A percentile compares a stretch with the other conserved stretches of the same genome.
phyloP scores from a whole-genome alignment of 2,797 vertebrate species.

The Liasis olivaceus region DNA sequence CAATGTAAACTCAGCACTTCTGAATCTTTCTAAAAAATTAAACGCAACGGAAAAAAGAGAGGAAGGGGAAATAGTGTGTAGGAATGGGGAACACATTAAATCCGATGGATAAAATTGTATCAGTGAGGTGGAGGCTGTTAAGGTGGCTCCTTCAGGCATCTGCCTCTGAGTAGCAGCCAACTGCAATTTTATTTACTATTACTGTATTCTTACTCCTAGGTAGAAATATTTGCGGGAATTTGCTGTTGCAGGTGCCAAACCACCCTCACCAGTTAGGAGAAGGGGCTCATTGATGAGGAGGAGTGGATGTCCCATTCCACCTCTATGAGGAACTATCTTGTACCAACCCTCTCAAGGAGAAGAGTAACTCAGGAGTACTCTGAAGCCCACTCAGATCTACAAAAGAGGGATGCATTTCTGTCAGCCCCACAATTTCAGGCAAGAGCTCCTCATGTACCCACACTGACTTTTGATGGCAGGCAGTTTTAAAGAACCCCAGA shows the following conservation, averaged over 20 bases:
- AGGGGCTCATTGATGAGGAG: not conserved
- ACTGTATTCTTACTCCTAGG: not conserved
- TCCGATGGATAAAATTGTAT: not conserved
- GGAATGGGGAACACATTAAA: not conserved
- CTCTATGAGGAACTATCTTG: not conserved
- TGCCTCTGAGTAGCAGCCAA: not conserved
- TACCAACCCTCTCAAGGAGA: not conserved
- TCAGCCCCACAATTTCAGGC: not conserved
- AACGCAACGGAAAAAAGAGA: not conserved
- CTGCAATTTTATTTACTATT: not conserved
- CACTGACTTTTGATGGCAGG: slow-evolving; percentile 17
- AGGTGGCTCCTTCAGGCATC: not conserved
- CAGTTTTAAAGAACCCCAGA: slow-evolving; percentile 10
- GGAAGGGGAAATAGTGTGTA: not conserved
- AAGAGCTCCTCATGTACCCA: not conserved
- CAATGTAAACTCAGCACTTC: not conserved
- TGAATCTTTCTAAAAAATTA: not conserved
- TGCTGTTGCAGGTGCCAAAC: not conserved
- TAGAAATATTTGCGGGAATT: not conserved
- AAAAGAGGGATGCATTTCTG: slow-evolving; percentile 2
- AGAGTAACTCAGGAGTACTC: too few species aligned
- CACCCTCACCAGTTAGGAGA: not conserved
- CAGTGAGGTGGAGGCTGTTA: not conserved
- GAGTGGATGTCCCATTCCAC: not conserved
- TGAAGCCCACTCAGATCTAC: not conserved